A percentile compares a stretch with the other conserved stretches of the same genome.
Conservation (phyloP, 2,797 vertebrate species). For the Pempheris klunzingeri region DNA sequence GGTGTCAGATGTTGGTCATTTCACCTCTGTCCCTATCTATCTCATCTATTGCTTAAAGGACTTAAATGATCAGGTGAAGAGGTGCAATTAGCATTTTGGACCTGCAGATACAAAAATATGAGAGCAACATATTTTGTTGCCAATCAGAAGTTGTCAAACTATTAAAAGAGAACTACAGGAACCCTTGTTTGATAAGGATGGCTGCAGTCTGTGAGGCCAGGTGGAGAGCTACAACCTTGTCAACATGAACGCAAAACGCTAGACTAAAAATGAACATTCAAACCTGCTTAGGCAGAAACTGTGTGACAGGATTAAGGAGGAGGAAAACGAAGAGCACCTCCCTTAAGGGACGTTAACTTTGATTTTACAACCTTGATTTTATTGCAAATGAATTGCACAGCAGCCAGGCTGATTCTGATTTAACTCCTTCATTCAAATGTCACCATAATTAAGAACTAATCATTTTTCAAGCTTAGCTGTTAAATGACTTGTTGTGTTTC, state of each 20-base stretch:
- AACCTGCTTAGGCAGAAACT: slow-evolving; percentile 30
- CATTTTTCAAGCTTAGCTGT: slow-evolving; percentile 36
- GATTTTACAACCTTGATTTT: slow-evolving; percentile 51
- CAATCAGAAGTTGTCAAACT: background rate
- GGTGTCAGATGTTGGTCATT: background rate
- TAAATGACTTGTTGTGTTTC: slow-evolving; percentile 33
- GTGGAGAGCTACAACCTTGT: slow-evolving; percentile 30
- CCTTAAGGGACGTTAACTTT: slow-evolving; percentile 43
- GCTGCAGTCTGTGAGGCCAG: slow-evolving; percentile 31
- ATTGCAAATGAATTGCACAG: slow-evolving; percentile 56
- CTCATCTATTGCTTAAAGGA: background rate
- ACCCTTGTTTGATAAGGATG: slow-evolving; percentile 18
- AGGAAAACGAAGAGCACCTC: slow-evolving; percentile 5
- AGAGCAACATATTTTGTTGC: slow-evolving; percentile 4
- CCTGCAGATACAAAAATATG: background rate
- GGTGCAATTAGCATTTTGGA: background rate
- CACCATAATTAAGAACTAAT: slow-evolving; percentile 54
- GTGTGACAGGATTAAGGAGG: background rate
- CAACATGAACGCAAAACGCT: slow-evolving; percentile 22
- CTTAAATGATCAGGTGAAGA: background rate
- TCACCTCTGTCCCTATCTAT: background rate
- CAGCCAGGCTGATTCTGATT: slow-evolving; percentile 50
- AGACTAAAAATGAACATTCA: slow-evolving; percentile 15
- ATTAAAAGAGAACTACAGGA: background rate
- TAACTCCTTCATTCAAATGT: slow-evolving; percentile 58